These are phyloP conservation scores for Andrena minutula DNA, from an alignment of 2,888 invertebrate genomes.

Conservation along the genomic window DNA sequence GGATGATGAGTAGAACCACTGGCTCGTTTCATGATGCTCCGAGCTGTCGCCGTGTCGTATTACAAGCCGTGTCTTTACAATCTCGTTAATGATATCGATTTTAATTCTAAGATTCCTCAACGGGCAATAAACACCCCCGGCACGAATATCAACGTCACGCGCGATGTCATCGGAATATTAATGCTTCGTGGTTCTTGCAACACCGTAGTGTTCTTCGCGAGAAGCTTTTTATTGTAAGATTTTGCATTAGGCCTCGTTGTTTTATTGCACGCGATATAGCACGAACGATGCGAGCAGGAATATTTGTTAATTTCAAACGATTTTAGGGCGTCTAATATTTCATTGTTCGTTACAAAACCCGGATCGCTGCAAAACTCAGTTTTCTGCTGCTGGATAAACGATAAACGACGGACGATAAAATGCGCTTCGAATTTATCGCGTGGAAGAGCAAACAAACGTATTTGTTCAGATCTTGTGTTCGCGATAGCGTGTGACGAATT, in stretches of 20 bases:
- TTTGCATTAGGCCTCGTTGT: slow-evolving; percentile 14
- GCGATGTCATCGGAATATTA: background rate
- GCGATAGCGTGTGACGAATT: slow-evolving; percentile 40
- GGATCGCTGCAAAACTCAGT: slow-evolving; percentile 7
- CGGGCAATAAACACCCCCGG: slow-evolving; percentile 11
- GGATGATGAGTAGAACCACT: slow-evolving; percentile 46
- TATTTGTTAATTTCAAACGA: slow-evolving; percentile 18
- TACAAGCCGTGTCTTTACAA: slow-evolving; percentile 33
- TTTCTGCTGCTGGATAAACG: slow-evolving; percentile 29
- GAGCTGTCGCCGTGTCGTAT: slow-evolving; percentile 33
- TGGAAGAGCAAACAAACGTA: slow-evolving; percentile 31
- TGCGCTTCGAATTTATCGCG: slow-evolving; percentile 34
- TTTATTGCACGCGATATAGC: background rate
- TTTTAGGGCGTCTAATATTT: slow-evolving; percentile 27
- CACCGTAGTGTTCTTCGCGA: slow-evolving; percentile 17
- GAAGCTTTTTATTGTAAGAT: background rate
- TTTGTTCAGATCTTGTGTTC: slow-evolving; percentile 33
- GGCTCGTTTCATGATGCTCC: slow-evolving; percentile 48
- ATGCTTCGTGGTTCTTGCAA: background rate
- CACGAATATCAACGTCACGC: background rate
- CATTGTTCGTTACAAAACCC: slow-evolving; percentile 16
- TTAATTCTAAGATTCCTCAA: slow-evolving; percentile 4
- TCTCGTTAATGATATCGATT: slow-evolving; percentile 44
- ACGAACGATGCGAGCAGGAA: background rate
- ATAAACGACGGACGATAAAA: slow-evolving; percentile 51